Base-by-base conservation (phyloP, 2,888 invertebrate species). In the Synanthedon myopaeformis region DNA sequence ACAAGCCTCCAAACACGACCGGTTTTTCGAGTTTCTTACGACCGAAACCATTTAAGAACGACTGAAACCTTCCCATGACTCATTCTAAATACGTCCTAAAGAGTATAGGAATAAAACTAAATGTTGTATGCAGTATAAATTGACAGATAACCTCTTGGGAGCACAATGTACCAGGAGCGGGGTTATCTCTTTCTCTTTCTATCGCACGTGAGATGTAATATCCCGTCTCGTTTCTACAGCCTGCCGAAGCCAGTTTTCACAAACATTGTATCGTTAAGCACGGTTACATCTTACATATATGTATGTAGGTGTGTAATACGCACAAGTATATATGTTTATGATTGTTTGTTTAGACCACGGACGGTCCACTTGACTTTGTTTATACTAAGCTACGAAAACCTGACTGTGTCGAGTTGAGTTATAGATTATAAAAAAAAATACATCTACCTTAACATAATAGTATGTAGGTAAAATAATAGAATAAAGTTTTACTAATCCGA, bases 1-100 rank as follows among this genome's bases (percentile, higher is more conserved):
- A 63, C 80, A 73, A 77, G 79, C 79, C 81, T 81, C 78, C 77
- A 64, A 67, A 65, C 63, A 57, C 60, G 66, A 79, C 81, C 75
- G 72, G 82, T 80, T 74, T 58, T 64, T 65, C 75, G 54, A 74
- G 76, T 79, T 76, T 62, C 65, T 64, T 63, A 65, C 13, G 5
- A 57, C 58, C 57, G 63, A 56, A 63, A 67, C 55, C 45, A 59
- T 51, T 57, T 56, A 57, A 42, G n/a, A 54, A 58, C 55, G 58
- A 14, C 59, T 1, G 61, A 64, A 53, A 8, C 35, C 41, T 10
- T 35, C 10, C 3, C 23, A 12, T 3, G 5, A 5, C 1, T 3
- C 54, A 62, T 45, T 6, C 23, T 4, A 72, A 59, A 56, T 3
- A 42, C 42, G 49, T 59, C 65, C 54, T 51, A 70, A 65, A 1